Evolutionary conservation across 1,140 invertebrate genomes (phyloP), one percentile per base, ranked within the genome.

Genomic region (Anastrepha ludens): DNA sequence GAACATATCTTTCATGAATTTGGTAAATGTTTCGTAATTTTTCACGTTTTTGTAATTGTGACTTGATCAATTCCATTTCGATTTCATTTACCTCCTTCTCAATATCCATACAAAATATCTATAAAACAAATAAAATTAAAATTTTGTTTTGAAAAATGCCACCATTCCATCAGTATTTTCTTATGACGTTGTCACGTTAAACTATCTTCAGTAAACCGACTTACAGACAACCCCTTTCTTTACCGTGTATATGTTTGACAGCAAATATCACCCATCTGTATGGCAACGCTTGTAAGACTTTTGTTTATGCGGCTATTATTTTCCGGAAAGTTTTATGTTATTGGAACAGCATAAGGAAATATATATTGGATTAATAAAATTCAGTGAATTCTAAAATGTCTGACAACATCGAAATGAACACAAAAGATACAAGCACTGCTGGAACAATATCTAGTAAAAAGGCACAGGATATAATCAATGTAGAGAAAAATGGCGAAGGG

Each of bases 301-400:
- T 81, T 81, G 74, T 81, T 81, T 81, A 81, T 55, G 47, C 74
- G 47, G 74, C 74, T 55, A 8, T 55, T 81, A 55, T 55, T 81
- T 81, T 55, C 17, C 47, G 2, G 6, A 8, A 47, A 29, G 29
- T 15, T 78, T 17, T 11, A 55, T 55, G 50, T 11, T 8, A 55
- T 55, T 55, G 50, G 50, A 11, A 8, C 11, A 55, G 50, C 6
- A 55, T 11, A 3, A 55, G 6, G 55, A 50, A 74, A 74, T 74
- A 47, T 44, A 81, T 9, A 50, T 17, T 55, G 8, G 47, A 74
- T 50, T 74, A 47, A 13, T 50, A 17, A 5, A 74, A n/a, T 17
- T 74, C 13, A 20, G 41, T 3, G 17, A 15, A 15, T 41, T 13
- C 17, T 55, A 86, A 62, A 62, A 86, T 86, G 85, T 74, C 86